These are phyloP conservation scores for Aspidoscelis tigris DNA, from an alignment of 2,113 vertebrate genomes.

Conservation along the genomic window DNA sequence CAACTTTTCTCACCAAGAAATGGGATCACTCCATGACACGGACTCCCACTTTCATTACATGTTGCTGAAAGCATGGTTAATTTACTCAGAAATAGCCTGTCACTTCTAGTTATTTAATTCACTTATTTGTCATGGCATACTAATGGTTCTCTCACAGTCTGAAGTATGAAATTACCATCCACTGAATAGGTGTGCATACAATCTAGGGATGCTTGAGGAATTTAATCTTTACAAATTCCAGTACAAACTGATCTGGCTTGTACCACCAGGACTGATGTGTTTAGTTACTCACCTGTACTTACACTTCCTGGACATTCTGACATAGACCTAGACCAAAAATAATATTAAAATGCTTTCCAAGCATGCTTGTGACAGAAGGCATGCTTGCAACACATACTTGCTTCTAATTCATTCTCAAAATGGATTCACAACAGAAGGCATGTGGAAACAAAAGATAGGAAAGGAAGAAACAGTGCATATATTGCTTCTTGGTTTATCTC, in stretches of 20 bases:
- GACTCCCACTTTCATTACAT: background rate
- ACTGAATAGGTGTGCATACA: background rate
- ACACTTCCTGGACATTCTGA: background rate
- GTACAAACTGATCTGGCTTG: background rate
- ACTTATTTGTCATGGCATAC: conserved; percentile 2
- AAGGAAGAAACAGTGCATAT: too few relatives aligned
- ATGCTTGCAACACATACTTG: too few relatives aligned
- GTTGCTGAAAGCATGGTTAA: background rate
- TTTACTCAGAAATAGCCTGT: conserved; percentile 2
- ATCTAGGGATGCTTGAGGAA: background rate
- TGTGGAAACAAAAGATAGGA: too few relatives aligned
- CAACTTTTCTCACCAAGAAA: background rate
- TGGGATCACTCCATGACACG: background rate
- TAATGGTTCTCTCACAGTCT: background rate
- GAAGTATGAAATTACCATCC: conserved; percentile 4
- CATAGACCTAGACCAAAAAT: background rate
- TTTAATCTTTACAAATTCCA: background rate
- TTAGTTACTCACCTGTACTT: background rate
- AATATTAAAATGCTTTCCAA: background rate
- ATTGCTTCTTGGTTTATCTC: too few relatives aligned
- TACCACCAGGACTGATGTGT: background rate
- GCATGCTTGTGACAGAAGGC: too few relatives aligned
- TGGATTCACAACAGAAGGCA: too few relatives aligned
- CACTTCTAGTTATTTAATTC: conserved; percentile 15
- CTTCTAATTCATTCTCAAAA: too few relatives aligned